Conservation (phyloP, 2,888 invertebrate species). For the Protophormia terraenovae region DNA sequence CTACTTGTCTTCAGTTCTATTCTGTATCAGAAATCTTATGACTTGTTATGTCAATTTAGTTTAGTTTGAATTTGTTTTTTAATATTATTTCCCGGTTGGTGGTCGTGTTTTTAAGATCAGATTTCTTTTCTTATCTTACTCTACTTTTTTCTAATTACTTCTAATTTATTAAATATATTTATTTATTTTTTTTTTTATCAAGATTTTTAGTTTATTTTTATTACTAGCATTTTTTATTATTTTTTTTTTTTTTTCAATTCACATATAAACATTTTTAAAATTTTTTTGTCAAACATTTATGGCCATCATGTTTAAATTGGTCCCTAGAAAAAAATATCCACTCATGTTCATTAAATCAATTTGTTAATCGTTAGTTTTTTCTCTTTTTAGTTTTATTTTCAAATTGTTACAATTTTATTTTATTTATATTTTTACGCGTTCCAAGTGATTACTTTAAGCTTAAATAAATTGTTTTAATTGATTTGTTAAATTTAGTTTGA, state of each 20-base stretch:
- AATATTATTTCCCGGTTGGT: constrained; percentile 34
- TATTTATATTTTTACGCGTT: background rate
- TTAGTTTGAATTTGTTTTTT: background rate
- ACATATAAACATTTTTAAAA: constrained; percentile 6
- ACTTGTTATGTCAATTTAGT: background rate
- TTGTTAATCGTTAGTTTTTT: constrained; percentile 17
- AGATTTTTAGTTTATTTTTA: background rate
- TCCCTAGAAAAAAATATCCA: constrained; percentile 12
- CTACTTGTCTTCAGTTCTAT: background rate
- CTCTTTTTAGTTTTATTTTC: background rate
- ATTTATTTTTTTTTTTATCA: background rate
- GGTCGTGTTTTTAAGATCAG: constrained; percentile 24
- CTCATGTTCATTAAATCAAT: constrained; percentile 20
- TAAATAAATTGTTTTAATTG: constrained; percentile 22
- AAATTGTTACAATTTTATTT: constrained; percentile 11
- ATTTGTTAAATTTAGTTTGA: constrained; percentile 4
- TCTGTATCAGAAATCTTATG: background rate
- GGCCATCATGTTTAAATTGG: constrained; percentile 13
- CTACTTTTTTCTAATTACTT: too few species aligned
- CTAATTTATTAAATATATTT: too few species aligned
- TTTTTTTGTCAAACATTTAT: background rate
- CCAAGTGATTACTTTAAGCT: background rate
- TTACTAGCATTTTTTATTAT: background rate
- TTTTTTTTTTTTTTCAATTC: background rate
- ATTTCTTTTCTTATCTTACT: background rate